phyloP scores from a whole-genome alignment of 2,797 vertebrate species.

The Pseudochirops cupreus region DNA sequence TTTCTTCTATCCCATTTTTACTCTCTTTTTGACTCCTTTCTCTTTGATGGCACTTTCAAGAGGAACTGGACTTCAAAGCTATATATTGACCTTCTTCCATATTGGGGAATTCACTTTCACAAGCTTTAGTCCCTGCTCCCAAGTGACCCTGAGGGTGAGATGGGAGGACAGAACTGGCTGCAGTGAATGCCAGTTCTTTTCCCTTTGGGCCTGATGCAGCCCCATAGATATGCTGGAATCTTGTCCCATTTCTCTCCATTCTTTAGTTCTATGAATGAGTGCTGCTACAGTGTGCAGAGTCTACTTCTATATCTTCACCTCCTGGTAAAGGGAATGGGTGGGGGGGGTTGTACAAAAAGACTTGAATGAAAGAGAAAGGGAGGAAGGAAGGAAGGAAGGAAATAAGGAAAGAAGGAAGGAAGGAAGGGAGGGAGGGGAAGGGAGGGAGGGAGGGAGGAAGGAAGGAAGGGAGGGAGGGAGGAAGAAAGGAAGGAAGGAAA shows the following conservation, averaged over 20 bases:
- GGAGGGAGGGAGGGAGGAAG: not conserved
- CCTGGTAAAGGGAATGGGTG: not conserved
- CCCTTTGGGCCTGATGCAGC: not conserved
- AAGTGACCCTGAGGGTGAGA: not conserved
- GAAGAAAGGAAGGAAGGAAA: not conserved
- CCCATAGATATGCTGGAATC: not conserved
- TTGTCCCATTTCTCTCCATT: not conserved
- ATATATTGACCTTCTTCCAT: not conserved
- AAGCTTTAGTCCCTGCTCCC: not conserved
- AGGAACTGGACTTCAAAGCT: not conserved
- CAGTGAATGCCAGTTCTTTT: not conserved
- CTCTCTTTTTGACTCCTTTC: not conserved
- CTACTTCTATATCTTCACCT: too few species aligned
- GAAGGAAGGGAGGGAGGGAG: not conserved
- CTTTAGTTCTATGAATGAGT: not conserved
- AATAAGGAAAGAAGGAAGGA: not conserved
- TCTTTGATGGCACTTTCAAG: not conserved
- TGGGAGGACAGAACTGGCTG: not conserved
- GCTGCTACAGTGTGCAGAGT: not conserved
- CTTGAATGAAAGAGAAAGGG: not conserved
- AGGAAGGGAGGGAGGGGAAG: not conserved
- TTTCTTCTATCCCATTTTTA: not conserved
- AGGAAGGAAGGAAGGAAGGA: not conserved
- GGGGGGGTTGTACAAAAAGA: not conserved
- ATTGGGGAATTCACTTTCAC: not conserved